Base-by-base conservation (phyloP, 2,797 vertebrate genomes). In the Bradypodion ventrale region DNA sequence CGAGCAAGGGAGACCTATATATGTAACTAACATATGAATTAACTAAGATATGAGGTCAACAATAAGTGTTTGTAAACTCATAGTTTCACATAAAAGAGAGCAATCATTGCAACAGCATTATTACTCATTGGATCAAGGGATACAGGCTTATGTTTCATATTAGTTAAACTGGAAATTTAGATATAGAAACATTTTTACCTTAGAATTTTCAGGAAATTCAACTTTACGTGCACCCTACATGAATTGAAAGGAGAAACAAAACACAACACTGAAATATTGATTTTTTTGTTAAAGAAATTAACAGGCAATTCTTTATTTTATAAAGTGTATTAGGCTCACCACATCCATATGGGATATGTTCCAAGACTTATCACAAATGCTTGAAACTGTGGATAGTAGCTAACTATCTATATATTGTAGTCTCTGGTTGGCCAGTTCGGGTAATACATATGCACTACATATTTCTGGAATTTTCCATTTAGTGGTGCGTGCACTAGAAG, bases 141-240 rank as follows among this genome's bases (percentile, higher is more conserved):
- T 0, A 1, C 10, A 7, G 15, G n/a, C 52, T 13, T 90, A 16
- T 42, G 60, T 8, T 1, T 32, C 32, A 65, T 35, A 27, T 75
- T 25, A 80, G 78, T 46, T 76, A 89, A 86, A 80, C 46, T 90
- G 65, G 82, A 2, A 60, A 1, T 76, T 65, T 32, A 13, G 13
- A 79, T 13, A 19, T 19, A 42, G 37, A 62, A 27, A 16, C 76
- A 76, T 16, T 89, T 91, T 93, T 95, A 99, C 99, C 98, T 98
- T 98, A 76, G 96, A 95, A 46, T 98, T 97, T 70, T 94, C 93
- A 21, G 97, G 96, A 87, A 93, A 95, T 94, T 99, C 98, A 94
- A 99, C 98, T 91, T 94, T 97, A 87, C 99, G 97, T 65, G 95
- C 94, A 85, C 99, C 98, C 99, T 99, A 93, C 73, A 88, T 82